Percentiles rank a stretch among this genome's conserved stretches.
Evolutionary conservation across 1,140 invertebrate species (phyloP).

Genomic region (Panagrolaimus sp.): DNA sequence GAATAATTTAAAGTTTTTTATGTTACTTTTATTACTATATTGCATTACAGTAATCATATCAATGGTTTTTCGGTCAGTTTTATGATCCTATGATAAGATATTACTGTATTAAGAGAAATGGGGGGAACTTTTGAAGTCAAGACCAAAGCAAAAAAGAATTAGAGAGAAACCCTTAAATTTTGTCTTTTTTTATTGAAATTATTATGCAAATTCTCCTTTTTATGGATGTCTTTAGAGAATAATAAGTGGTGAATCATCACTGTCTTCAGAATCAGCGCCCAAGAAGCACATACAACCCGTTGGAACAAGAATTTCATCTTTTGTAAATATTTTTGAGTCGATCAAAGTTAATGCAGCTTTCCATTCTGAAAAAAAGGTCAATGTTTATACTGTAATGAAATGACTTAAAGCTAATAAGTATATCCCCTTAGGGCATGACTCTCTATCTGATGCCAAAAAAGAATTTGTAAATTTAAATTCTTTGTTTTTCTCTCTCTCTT

Average conservation of each 20-base stretch:
- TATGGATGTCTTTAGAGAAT: neutral
- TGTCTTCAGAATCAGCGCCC: neutral
- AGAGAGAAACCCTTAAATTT: too few relatives aligned
- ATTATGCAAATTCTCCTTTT: neutral
- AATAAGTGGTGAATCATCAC: neutral
- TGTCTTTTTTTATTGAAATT: neutral
- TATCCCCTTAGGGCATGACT: too few relatives aligned
- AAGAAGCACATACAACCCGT: conserved; percentile 13
- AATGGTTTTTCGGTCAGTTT: too few relatives aligned
- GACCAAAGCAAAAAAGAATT: too few relatives aligned
- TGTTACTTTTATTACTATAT: too few relatives aligned
- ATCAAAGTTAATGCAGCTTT: neutral
- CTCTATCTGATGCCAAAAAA: neutral
- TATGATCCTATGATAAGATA: too few relatives aligned
- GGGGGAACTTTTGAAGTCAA: too few relatives aligned
- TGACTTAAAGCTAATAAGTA: too few relatives aligned
- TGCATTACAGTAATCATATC: too few relatives aligned
- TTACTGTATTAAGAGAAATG: too few relatives aligned
- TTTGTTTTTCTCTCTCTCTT: too few relatives aligned
- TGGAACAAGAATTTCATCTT: conserved; percentile 13
- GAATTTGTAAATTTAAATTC: neutral
- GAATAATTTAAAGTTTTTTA: too few relatives aligned
- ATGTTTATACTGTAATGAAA: conserved; percentile 3
- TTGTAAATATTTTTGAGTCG: neutral
- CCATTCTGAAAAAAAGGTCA: conserved; percentile 1